A percentile compares a stretch with the other conserved stretches of the same genome.
Conservation (phyloP, 2,113 vertebrate genomes). For the Hypocryptadius cinnamomeus region DNA sequence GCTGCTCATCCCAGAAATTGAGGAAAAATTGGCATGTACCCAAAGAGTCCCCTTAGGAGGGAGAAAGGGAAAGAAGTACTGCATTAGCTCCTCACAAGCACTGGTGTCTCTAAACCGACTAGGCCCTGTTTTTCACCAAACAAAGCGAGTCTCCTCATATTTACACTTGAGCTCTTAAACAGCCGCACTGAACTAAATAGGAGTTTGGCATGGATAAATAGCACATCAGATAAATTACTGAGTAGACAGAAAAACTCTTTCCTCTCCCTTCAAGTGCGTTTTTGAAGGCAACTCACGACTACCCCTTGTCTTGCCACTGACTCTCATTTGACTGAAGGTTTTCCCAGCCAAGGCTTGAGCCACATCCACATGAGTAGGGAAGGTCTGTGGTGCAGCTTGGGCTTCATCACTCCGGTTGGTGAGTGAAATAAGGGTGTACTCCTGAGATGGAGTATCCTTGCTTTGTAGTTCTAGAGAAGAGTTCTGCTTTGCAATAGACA, state of each 20-base stretch:
- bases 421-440: not conserved
- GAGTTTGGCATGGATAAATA: not conserved
- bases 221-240: not conserved
- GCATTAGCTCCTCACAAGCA: not conserved
- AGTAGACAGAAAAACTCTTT: not conserved
- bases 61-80: not conserved
- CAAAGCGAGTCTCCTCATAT: not conserved
- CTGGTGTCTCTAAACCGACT: not conserved
- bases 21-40: not conserved
- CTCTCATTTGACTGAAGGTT: not conserved
- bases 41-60: not conserved
- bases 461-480: not conserved
- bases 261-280: not conserved
- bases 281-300: not conserved
- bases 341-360: not conserved
- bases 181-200: not conserved
- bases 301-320: not conserved
- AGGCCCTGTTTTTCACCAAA: not conserved
- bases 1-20: not conserved
- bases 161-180: not conserved
- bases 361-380: rapidly evolving
- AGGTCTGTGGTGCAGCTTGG: not conserved
- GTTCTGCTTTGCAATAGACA: not conserved
- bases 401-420: rapidly evolving
- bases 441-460: not conserved